Percentiles rank a stretch among this genome's conserved stretches.
phyloP scores from a whole-genome alignment of 2,113 vertebrate genomes.

The Vulpes lagopus region DNA sequence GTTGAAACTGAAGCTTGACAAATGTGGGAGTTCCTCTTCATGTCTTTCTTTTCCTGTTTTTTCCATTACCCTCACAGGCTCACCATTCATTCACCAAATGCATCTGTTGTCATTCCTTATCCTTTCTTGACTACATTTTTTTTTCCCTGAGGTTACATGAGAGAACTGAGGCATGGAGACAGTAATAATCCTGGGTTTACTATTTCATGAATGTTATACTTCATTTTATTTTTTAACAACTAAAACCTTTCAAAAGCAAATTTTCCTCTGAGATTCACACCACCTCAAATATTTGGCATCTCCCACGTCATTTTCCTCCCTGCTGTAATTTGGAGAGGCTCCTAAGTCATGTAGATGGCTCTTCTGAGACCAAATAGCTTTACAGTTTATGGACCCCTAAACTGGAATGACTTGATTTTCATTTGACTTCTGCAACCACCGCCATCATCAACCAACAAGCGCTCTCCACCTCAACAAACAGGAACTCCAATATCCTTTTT shows the following conservation, averaged over 20 bases:
- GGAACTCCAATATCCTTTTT: neutral
- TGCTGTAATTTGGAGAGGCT: neutral
- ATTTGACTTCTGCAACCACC: neutral
- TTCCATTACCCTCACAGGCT: neutral
- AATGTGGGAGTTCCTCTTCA: neutral
- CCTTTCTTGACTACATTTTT: neutral
- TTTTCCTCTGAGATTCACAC: neutral
- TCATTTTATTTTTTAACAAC: neutral
- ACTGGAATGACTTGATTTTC: neutral
- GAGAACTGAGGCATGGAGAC: neutral
- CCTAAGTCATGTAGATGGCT: neutral
- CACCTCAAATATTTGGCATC: neutral
- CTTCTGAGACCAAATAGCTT: neutral
- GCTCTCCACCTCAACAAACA: neutral
- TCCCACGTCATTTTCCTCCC: neutral
- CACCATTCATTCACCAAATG: neutral
- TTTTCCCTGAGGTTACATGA: neutral
- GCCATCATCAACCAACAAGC: neutral
- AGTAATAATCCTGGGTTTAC: neutral
- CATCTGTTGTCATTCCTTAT: neutral
- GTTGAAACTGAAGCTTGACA: neutral
- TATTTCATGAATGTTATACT: neutral
- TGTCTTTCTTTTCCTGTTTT: neutral
- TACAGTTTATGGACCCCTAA: neutral
- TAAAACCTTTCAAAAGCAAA: neutral